A percentile compares a stretch with the other conserved stretches of the same genome.
phyloP scores from a whole-genome alignment of 2,888 invertebrate species.

The Teinopalpus imperialis region DNA sequence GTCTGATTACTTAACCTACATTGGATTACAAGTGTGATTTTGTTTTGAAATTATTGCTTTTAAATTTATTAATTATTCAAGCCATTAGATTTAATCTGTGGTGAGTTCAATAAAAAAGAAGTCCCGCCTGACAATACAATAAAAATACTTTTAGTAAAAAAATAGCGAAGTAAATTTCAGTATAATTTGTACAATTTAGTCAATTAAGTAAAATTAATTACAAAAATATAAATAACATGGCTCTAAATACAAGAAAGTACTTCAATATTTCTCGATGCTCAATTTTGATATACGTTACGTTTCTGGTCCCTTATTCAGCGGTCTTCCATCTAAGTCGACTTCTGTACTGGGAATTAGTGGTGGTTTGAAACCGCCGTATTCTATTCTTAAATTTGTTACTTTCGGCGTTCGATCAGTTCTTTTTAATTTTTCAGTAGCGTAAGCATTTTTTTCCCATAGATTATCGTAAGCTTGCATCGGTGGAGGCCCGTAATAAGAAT shows the following conservation, averaged over 20 bases:
- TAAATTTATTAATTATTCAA: too few relatives aligned
- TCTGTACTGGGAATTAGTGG: slow-evolving; percentile 91
- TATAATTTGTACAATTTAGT: slow-evolving; percentile 30
- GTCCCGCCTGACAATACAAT: too few relatives aligned
- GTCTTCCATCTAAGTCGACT: slow-evolving; percentile 87
- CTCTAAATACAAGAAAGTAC: slow-evolving; percentile 22
- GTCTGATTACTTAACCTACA: too few relatives aligned
- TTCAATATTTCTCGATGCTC: slow-evolving; percentile 8
- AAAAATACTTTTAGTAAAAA: too few relatives aligned
- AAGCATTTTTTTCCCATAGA: slow-evolving; percentile 47
- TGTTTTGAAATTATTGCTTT: too few relatives aligned
- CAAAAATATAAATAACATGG: slow-evolving; percentile 31
- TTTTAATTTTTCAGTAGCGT: slow-evolving; percentile 68
- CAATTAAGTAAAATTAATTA: slow-evolving; percentile 1
- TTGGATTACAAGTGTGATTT: too few relatives aligned
- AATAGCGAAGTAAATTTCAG: too few relatives aligned
- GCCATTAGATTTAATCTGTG: too few relatives aligned
- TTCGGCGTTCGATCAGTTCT: slow-evolving; percentile 81
- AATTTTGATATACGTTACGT: slow-evolving; percentile 23
- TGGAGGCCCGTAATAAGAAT: slow-evolving; percentile 72
- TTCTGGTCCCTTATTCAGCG: slow-evolving; percentile 64
- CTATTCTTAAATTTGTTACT: slow-evolving; percentile 83
- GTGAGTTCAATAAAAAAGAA: too few relatives aligned
- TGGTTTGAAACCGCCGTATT: slow-evolving; percentile 91
- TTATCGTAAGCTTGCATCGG: slow-evolving; percentile 57